Evolutionary conservation across 2,113 vertebrate species (phyloP), one percentile per base, ranked within the genome.

Genomic region (Rhinolophus sinicus): DNA sequence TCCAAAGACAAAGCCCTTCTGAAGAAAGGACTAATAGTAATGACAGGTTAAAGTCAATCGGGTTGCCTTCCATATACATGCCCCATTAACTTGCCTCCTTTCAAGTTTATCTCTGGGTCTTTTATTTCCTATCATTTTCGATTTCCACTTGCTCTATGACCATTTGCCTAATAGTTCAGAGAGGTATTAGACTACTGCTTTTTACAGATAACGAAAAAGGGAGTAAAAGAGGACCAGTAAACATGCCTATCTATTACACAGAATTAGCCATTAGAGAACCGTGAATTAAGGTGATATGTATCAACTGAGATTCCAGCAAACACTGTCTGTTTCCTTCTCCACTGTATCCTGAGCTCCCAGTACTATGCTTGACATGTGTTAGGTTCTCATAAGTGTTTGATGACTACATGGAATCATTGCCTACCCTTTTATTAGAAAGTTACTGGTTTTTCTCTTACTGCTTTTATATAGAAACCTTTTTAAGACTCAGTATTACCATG

Each of bases 141-240:
- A 86, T 92, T 97, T 97, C 44, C 6, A 65, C 47, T 93, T 86
- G 75, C 35, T 95, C 78, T 76, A 2, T 47, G 76, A 80, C 64
- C 69, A 86, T 78, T 91, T 82, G 22, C 82, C 40, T 89, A 97
- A 93, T 5, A 88, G 21, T 10, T 28, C 38, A 77, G 28, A 88
- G 65, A 52, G 24, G 26, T 88, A 44, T 10, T 44, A 47, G 85
- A 73, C 85, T 75, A 67, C 33, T 94, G 52, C 30, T 62, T 89
- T 89, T 83, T 30, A 91, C 24, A 86, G 62, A 77, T 18, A 86
- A 93, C 26, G 19, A n/a, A 88, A 88, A 86, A 33, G 44, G 9
- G 82, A 4, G 6, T 62, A 72, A 97, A 82, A 40, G 1, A 90
- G 35, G 26, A 82, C 7, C 54, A 93, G 38, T 19, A 70, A 88